A percentile compares a stretch with the other conserved stretches of the same genome.
Conservation (phyloP, 1,140 invertebrate genomes). For the Ditylenchus dipsaci region DNA sequence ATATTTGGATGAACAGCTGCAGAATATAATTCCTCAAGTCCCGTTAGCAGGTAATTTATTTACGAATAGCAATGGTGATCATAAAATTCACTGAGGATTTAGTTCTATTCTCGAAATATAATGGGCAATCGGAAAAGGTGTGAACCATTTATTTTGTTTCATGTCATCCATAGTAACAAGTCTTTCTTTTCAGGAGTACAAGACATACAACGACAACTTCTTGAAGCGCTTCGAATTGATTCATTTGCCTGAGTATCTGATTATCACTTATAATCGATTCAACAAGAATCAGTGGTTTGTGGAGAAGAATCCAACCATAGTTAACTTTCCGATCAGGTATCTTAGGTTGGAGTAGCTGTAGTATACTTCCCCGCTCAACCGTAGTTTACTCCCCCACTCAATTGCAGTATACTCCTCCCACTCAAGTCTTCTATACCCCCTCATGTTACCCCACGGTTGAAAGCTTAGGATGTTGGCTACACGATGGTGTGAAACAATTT, state of each 20-base stretch:
- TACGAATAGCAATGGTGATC: neutral
- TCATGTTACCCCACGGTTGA: too few relatives aligned
- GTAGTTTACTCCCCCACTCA: too few relatives aligned
- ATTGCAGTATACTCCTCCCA: too few relatives aligned
- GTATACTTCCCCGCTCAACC: too few relatives aligned
- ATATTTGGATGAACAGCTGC: slow-evolving; percentile 41
- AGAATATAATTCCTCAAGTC: slow-evolving; percentile 63
- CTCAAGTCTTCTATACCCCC: too few relatives aligned
- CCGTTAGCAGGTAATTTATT: slow-evolving; percentile 70
- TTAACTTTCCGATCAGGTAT: slow-evolving; percentile 97
- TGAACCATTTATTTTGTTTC: slow-evolving; percentile 7
- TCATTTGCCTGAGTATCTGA: slow-evolving; percentile 88
- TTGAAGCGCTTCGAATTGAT: slow-evolving; percentile 94
- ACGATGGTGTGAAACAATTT: too few relatives aligned
- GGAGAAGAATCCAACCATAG: slow-evolving; percentile 98
- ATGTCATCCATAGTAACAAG: neutral
- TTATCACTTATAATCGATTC: slow-evolving; percentile 89
- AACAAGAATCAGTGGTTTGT: slow-evolving; percentile 98
- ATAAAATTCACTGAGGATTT: neutral
- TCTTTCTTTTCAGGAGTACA: slow-evolving; percentile 71
- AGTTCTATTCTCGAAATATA: slow-evolving; percentile 85
- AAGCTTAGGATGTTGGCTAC: too few relatives aligned
- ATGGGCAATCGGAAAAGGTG: slow-evolving; percentile 80
- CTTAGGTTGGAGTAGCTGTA: slow-evolving; percentile 60
- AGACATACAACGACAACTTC: slow-evolving; percentile 97